Evolutionary conservation across 2,888 invertebrate species (phyloP).

Genomic region (Gastracanthus pulcherrimus): DNA sequence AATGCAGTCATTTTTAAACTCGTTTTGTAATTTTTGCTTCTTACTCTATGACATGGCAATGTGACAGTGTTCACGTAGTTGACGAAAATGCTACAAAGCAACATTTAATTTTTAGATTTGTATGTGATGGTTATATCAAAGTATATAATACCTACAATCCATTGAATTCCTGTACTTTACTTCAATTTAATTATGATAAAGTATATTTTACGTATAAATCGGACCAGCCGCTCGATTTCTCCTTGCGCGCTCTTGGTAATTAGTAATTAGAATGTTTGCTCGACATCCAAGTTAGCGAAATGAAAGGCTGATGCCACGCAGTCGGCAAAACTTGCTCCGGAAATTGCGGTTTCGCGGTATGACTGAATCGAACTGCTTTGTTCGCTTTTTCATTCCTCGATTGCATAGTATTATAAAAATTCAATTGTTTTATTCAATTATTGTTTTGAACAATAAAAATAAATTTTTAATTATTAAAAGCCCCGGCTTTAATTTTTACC

Average conservation of each 20-base stretch:
- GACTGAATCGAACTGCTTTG: not conserved
- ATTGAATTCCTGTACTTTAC: no score
- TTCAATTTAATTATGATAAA: no score
- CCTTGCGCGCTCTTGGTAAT: not conserved
- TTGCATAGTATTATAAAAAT: no score
- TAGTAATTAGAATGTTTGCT: constrained; percentile 31
- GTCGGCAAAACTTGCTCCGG: no score
- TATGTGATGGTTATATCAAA: no score
- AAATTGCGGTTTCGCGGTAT: constrained; percentile 27
- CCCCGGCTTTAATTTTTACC: not conserved
- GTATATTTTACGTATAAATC: not conserved
- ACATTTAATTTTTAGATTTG: no score
- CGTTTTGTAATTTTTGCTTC: not conserved
- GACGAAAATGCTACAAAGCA: no score
- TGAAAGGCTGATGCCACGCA: constrained; percentile 10
- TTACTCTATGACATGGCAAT: no score
- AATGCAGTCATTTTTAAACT: not conserved
- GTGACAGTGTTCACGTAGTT: no score
- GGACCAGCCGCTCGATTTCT: not conserved
- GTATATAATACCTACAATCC: no score
- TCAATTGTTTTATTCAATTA: constrained; percentile 3
- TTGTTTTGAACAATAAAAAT: not conserved
- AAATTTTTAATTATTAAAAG: no score
- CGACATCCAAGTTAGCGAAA: constrained; percentile 11
- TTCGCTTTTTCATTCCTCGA: not conserved